phyloP scores from a whole-genome alignment of 2,888 invertebrate species.

The Philonicus albiceps region DNA sequence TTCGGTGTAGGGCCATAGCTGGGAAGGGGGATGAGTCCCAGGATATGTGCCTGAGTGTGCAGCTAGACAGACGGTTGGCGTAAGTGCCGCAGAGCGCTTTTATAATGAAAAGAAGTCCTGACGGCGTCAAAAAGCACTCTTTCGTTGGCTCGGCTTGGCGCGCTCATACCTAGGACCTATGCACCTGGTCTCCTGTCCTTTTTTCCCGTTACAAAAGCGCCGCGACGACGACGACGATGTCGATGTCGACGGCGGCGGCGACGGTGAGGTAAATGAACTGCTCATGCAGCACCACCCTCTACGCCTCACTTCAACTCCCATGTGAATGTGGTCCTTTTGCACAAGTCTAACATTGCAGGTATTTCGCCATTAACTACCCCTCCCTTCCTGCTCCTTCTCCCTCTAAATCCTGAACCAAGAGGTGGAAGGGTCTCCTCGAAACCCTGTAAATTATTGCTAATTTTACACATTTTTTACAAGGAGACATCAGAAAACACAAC shows the following conservation, averaged over 20 bases:
- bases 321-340: not conserved
- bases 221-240: not conserved
- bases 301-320: not conserved
- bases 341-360: not conserved
- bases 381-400: not conserved
- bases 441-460: constrained; percentile 16
- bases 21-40: not conserved
- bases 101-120: not conserved
- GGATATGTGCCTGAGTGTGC: not conserved
- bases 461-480: constrained; percentile 5
- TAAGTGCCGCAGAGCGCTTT: not conserved
- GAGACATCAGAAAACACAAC: not conserved
- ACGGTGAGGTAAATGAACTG: constrained; percentile 19
- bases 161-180: not conserved
- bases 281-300: not conserved
- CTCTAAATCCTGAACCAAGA: not conserved
- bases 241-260: not conserved
- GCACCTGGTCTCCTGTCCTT: not conserved
- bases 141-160: not conserved
- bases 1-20: not conserved
- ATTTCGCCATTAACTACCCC: not conserved
- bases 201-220: not conserved
- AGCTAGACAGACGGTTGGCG: not conserved
- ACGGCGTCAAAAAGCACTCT: constrained; percentile 1
- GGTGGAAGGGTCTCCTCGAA: not conserved